Conservation (phyloP, 1,140 invertebrate species). For the Notospermus geniculatus region DNA sequence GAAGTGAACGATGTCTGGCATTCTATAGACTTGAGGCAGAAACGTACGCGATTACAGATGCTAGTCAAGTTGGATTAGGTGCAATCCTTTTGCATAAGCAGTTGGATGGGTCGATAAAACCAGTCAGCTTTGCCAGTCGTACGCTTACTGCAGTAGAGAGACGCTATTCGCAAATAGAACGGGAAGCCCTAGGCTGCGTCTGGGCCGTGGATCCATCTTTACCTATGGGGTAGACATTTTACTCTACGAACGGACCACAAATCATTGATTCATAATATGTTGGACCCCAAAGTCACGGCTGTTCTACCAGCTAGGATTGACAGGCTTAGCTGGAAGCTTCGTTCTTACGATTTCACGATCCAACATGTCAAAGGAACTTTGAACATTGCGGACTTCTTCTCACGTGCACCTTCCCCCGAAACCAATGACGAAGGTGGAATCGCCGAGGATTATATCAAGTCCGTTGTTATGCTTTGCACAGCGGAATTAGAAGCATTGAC, state of each 20-base stretch:
- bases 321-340: background rate
- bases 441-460: background rate
- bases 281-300: background rate
- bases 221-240: background rate
- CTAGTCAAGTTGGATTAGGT: slow-evolving; percentile 53
- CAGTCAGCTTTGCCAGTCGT: background rate
- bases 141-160: background rate
- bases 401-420: background rate
- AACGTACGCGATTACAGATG: slow-evolving; percentile 43
- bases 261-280: background rate
- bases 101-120: background rate
- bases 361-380: background rate
- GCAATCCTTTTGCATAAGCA: slow-evolving; percentile 37
- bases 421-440: background rate
- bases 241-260: background rate
- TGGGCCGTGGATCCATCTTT: background rate
- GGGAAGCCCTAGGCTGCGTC: background rate
- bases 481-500: background rate
- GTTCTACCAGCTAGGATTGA: background rate
- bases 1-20: slow-evolving; percentile 18
- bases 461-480: background rate
- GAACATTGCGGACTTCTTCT: background rate
- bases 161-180: background rate
- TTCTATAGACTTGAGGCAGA: slow-evolving; percentile 25
- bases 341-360: background rate